Evolutionary conservation across 2,797 vertebrate species (phyloP).

Genomic region (Sciaenops ocellatus): DNA sequence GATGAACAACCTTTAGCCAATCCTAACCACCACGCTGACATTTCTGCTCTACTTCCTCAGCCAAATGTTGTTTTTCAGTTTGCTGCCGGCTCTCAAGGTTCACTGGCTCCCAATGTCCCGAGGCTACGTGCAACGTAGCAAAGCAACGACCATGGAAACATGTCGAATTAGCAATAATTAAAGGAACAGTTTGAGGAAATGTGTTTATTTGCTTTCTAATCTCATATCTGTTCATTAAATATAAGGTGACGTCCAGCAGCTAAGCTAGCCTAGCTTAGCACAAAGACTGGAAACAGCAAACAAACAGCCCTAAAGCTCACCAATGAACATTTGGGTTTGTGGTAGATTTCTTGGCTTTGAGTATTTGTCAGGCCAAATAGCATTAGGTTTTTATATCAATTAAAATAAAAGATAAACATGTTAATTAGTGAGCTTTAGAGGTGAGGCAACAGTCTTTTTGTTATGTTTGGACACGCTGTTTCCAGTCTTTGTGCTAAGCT

Average conservation of each 20-base stretch:
- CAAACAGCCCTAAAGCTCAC: background rate
- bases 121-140: conserved; percentile 43
- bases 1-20: conserved; percentile 36
- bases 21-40: conserved; percentile 52
- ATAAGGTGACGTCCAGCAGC: background rate
- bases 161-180: conserved; percentile 13
- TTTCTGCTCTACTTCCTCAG: conserved; percentile 76
- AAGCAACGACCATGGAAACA: conserved; percentile 23
- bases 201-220: background rate
- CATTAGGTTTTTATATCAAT: no score
- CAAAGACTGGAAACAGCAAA: background rate
- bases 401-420: background rate
- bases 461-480: no score
- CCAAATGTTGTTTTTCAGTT: conserved; percentile 55
- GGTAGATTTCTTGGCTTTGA: background rate
- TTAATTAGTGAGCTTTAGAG: background rate
- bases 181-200: conserved; percentile 2
- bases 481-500: no score
- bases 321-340: no score
- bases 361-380: no score
- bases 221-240: background rate
- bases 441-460: background rate
- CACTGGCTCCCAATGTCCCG: conserved; percentile 45
- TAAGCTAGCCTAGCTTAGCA: background rate
- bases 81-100: conserved; percentile 43